Percentiles rank a stretch among this genome's conserved stretches.
Evolutionary conservation across 2,113 vertebrate species (phyloP).

Genomic region (Chionis minor): DNA sequence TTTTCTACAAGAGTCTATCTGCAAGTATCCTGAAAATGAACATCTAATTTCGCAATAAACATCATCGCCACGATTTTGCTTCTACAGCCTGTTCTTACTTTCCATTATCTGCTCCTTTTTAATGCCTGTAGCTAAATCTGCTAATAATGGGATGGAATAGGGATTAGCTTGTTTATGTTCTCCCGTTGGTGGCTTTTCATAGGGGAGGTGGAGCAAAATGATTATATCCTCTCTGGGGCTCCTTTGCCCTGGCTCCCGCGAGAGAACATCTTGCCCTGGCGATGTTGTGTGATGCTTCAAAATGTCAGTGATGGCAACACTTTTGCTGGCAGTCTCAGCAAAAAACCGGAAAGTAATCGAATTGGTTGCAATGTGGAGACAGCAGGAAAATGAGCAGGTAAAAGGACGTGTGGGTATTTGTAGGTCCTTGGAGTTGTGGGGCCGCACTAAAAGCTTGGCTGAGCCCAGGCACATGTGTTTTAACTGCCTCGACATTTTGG

Average conservation of each 20-base stretch:
- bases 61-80: not conserved
- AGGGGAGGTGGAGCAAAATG: not conserved
- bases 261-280: not conserved
- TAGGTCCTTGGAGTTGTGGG: not conserved
- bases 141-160: conserved; percentile 5
- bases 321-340: not conserved
- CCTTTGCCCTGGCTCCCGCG: not conserved
- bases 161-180: conserved; percentile 41
- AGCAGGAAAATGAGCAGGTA: not conserved
- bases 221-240: not conserved
- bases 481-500: not conserved
- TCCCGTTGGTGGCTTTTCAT: not conserved
- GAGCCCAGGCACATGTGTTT: not conserved
- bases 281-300: not conserved
- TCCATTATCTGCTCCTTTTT: not conserved
- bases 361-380: not conserved
- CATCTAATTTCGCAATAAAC: not conserved
- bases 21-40: not conserved
- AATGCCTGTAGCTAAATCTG: conserved; percentile 13
- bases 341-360: not conserved
- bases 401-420: not conserved
- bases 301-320: not conserved
- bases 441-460: not conserved
- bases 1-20: not conserved
- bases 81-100: not conserved